Evolutionary conservation across 2,113 vertebrate species (phyloP), one percentile per base, ranked within the genome.

Genomic region (Pristiophorus japonicus): DNA sequence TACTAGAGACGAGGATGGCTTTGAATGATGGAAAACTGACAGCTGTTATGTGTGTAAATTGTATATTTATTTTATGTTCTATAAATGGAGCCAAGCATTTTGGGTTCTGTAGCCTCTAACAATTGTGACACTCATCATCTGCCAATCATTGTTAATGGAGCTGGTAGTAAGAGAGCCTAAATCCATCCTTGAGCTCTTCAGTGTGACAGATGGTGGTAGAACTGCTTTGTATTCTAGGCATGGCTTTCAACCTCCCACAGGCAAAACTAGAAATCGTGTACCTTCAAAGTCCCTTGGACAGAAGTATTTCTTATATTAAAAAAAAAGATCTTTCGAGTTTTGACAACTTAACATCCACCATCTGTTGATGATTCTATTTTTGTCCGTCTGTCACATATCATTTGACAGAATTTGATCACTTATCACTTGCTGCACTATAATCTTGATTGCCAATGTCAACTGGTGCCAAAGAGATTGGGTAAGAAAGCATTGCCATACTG

Each of bases 221-320:
- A 63, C 34, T 92, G n/a, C 4, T 91, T 91, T 55, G 55, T 62
- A 91, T 91, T 91, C 34, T 34, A 59, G 51, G 5, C 88, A 92
- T 65, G 18, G 88, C 6, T n/a, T 63, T 92, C 88, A 92, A 92
- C n/a, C n/a, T 92, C 59, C 88, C 88, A 92, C n/a, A 92, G 59
- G 88, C 55, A 63, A 63, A 92, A 16, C 59, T 63, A 63, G 59
- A 92, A 92, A 92, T 65, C 88, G 65, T 38, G n/a, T 63, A 81
- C 16, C n/a, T 30, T 34, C 47, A 88, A 88, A 88, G 85, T 65
- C 62, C 34, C 65, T 62, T 65, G 88, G 88, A 92, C 88, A 65
- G 59, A 34, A 38, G 34, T 38, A 65, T 92, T 63, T 92, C 34
- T 38, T 92, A 38, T 38, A 65, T 38, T 92, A 62, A 92, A 42